Percentiles rank a stretch among this genome's conserved stretches.
phyloP scores from a whole-genome alignment of 2,797 vertebrate genomes.

The Ara ararauna region DNA sequence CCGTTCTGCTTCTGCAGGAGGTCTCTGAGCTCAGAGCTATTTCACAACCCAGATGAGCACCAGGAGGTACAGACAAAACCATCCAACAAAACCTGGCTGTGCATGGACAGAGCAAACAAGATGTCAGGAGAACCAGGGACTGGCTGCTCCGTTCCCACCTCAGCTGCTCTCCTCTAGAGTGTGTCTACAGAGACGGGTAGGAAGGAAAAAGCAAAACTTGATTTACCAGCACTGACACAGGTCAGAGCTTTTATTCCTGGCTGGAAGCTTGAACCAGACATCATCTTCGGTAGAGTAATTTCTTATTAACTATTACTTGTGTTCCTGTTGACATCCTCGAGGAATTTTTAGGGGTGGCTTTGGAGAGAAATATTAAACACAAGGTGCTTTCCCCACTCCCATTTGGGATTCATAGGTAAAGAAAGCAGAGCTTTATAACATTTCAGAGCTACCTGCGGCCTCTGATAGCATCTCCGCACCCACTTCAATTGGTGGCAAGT shows the following conservation, averaged over 20 bases:
- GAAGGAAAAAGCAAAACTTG: not conserved
- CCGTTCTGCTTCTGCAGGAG: not conserved
- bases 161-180: not conserved
- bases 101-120: not conserved
- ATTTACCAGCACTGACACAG: not conserved
- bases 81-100: not conserved
- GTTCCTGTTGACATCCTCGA: not conserved
- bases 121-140: not conserved
- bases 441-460: not conserved
- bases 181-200: not conserved
- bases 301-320: not conserved
- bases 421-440: not conserved
- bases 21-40: not conserved
- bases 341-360: not conserved
- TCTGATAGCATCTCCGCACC: not conserved
- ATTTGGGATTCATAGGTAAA: not conserved
- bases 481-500: not conserved
- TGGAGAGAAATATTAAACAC: not conserved
- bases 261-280: not conserved
- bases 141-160: not conserved
- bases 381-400: not conserved
- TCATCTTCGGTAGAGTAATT: not conserved
- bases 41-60: not conserved
- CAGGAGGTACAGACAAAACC: conserved; percentile 16
- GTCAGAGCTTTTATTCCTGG: not conserved